Base-by-base conservation (phyloP, 2,888 invertebrate species). In the Ecdyonurus torrentis region DNA sequence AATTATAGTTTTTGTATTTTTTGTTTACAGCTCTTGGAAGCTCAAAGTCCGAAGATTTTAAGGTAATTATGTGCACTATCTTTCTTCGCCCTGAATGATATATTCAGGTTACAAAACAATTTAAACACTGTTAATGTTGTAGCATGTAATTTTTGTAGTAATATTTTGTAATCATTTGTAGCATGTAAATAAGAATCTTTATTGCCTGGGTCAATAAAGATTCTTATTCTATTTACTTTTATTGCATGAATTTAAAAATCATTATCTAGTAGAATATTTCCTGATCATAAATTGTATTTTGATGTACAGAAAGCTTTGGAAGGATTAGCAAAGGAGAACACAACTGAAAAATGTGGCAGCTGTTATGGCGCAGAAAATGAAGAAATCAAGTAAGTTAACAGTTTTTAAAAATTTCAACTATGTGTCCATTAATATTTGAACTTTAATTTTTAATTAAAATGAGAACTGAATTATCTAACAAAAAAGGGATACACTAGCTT, bases 361-460 rank as follows among this genome's bases (percentile, higher is more conserved):
- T 98, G 98, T 76, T 98, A 96, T 77, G 97, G 97, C 64, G 97
- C 97, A 53, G 86, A 81, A 70, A 75, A 74, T 58, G 72, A 73
- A 24, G 72, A 74, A 5, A 67, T 74, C 64, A 72, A 72, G 75
- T 75, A 70, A 70, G 69, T 69, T 24, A 22, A 15, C 15, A 58
- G 20, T 52, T 24, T 7, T 60, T 63, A 15, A 63, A 55, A n/a
- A 10, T 58, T 63, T 59, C 25, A 52, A 2, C 20, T 5, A 62
- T 25, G 23, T 10, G 52, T 61, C n/a, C n/a, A n/a, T n/a, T n/a
- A n/a, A n/a, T n/a, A n/a, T n/a, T n/a, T n/a, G n/a, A n/a, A n/a
- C n/a, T n/a, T n/a, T n/a, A n/a, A n/a, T n/a, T n/a, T n/a, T n/a
- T n/a, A n/a, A n/a, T n/a, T n/a, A n/a, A n/a, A n/a, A n/a, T n/a